These are phyloP conservation scores for Pachydiplax longipennis DNA, from an alignment of 2,888 invertebrate species.

Conservation along the genomic window DNA sequence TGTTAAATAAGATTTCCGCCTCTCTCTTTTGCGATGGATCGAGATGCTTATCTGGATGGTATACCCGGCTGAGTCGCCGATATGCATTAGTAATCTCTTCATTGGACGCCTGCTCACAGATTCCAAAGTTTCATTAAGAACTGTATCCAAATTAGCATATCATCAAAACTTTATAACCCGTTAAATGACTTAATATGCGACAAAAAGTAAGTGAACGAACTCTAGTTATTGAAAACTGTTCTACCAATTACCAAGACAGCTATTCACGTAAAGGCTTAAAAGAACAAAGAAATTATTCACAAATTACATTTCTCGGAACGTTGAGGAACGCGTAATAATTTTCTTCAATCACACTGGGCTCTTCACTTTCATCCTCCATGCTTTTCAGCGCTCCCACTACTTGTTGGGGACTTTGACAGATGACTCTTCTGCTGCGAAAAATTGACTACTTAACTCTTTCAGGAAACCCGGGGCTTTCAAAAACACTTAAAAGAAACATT, in stretches of 20 bases:
- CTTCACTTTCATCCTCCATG: conserved; percentile 39
- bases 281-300: background rate
- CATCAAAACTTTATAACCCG: conserved; percentile 46
- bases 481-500: no score
- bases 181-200: background rate
- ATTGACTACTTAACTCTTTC: background rate
- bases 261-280: no score
- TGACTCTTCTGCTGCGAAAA: conserved; percentile 15
- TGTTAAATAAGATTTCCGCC: conserved; percentile 91
- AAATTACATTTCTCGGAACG: conserved; percentile 80
- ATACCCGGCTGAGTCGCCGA: conserved; percentile 87
- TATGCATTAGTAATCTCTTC: conserved; percentile 96
- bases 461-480: no score
- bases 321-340: conserved; percentile 90
- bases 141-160: background rate
- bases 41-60: conserved; percentile 96
- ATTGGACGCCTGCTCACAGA: conserved; percentile 75
- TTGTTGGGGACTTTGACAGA: conserved; percentile 1
- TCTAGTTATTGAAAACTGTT: background rate
- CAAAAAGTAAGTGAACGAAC: background rate
- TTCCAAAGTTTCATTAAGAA: conserved; percentile 30
- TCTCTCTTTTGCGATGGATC: conserved; percentile 83
- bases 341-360: conserved; percentile 65
- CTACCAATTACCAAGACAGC: no score
- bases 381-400: conserved; percentile 2